Evolutionary conservation across 2,113 vertebrate genomes (phyloP).

Genomic region (Potamarius usumacintae): DNA sequence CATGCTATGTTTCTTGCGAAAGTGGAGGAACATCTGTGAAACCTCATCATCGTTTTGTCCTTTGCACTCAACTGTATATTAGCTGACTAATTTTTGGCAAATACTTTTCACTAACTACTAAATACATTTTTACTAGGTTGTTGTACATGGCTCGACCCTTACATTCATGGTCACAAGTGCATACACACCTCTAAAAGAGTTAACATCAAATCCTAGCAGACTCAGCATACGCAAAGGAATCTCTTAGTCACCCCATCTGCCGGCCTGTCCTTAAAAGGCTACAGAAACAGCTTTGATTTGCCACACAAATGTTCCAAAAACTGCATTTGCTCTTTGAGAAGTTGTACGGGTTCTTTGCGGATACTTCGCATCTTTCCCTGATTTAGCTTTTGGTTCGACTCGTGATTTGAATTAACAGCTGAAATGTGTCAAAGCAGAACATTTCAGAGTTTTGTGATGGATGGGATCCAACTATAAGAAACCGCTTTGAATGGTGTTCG

Average conservation of each 20-base stretch:
- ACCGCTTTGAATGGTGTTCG: not conserved
- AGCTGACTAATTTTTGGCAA: not conserved
- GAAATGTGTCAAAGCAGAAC: not conserved
- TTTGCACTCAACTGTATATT: not conserved
- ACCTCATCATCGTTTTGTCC: not conserved
- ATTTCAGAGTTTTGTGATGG: not conserved
- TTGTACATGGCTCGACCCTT: not conserved
- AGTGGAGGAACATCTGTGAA: not conserved
- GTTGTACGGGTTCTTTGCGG: not conserved
- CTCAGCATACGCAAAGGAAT: conserved; percentile 19
- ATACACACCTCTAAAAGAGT: not conserved
- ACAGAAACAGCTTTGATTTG: not conserved
- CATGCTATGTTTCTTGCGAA: not conserved
- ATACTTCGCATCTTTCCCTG: not conserved
- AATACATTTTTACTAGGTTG: not conserved
- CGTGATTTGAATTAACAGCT: not conserved
- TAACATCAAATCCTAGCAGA: not conserved
- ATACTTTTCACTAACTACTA: not conserved
- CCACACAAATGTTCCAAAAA: not conserved
- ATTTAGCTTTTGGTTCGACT: not conserved
- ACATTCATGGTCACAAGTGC: not conserved
- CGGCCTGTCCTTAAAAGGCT: not conserved
- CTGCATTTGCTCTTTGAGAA: not conserved
- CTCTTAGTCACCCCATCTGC: conserved; percentile 26
- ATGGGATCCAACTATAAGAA: not conserved